Base-by-base conservation (phyloP, 2,113 vertebrate species). In the Struthidea cinerea region DNA sequence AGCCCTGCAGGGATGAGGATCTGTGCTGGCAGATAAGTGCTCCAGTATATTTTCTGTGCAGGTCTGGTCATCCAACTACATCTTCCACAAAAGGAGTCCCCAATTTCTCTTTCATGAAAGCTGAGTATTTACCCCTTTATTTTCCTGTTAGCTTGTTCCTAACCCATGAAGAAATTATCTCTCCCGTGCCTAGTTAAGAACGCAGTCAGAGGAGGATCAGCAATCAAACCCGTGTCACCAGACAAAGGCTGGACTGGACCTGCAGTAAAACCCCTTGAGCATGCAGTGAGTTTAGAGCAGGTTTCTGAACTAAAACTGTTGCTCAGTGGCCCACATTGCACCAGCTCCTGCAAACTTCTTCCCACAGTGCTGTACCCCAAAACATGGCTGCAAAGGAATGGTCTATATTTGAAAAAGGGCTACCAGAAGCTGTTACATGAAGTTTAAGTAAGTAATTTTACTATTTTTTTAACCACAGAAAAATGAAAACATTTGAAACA, bases 381-480 rank as follows among this genome's bases (percentile, higher is more conserved):
- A 0, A 44, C 1, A 0, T 1, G 11, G 28, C 73, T 82, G 47
- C 64, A 74, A 53, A 65, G 47, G 26, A 57, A 70, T 14, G 1
- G 1, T 9, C 8, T 0, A 0, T n/a, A 14, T 46, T 47, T 52
- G 49, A 73, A 80, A 59, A 86, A 64, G 7, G 13, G 20, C 18
- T 49, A 74, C 6, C 13, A 61, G 18, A 84, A 78, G 35, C 28
- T 49, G 18, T 59, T 73, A 56, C 7, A 64, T 49, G 28, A 82
- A 70, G 30, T 63, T 42, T 39, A 27, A 73, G 37, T 39, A 50
- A 13, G 16, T 65, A 10, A 77, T 28, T 89, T 71, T 21, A 70
- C 30, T n/a, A 19, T 9, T 52, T 23, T 73, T 81, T 77, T 13
- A 37, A 61, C 14, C 24, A 78, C n/a, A 46, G 16, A 65, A 67